phyloP scores from a whole-genome alignment of 2,113 vertebrate genomes.

The Crotophaga sulcirostris region DNA sequence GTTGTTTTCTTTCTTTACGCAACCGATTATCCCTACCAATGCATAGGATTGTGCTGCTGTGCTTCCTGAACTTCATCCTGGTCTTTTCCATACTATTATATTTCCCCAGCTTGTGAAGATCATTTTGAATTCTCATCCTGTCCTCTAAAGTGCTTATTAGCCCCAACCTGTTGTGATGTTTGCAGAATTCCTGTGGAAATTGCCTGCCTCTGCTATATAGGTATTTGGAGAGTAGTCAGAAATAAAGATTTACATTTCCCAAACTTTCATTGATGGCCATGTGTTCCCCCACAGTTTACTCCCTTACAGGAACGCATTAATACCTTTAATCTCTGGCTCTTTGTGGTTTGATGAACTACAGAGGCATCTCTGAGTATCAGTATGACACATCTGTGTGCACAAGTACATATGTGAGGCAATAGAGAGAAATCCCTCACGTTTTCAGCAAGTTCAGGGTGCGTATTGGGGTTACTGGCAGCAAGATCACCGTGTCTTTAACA shows the following conservation, averaged over 20 bases:
- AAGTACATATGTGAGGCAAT: neutral
- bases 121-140: neutral
- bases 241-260: neutral
- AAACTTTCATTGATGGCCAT: neutral
- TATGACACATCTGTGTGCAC: neutral
- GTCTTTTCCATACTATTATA: neutral
- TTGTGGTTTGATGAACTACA: neutral
- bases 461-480: neutral
- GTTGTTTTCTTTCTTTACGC: neutral
- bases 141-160: neutral
- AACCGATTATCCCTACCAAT: neutral
- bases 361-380: neutral
- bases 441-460: neutral
- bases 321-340: neutral
- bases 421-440: neutral
- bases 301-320: neutral
- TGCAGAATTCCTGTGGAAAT: neutral
- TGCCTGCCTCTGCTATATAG: neutral
- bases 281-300: neutral
- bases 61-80: neutral
- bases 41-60: neutral
- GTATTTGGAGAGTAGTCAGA: neutral
- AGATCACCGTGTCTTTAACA: neutral
- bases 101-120: neutral
- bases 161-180: neutral